phyloP scores from a whole-genome alignment of 2,113 vertebrate species.

The Seriola quinqueradiata region DNA sequence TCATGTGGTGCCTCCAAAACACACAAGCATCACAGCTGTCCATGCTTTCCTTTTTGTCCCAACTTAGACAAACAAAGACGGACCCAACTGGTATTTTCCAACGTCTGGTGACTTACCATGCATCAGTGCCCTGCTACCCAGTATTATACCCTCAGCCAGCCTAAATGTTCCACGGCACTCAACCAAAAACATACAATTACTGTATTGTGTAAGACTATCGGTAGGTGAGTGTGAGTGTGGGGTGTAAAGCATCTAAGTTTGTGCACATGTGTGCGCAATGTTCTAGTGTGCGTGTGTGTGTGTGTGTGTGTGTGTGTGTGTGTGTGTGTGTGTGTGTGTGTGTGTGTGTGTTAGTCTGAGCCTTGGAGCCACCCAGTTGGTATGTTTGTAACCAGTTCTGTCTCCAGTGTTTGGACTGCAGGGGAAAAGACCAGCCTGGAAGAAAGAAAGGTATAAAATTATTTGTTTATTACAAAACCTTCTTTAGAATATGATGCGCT shows the following conservation, averaged over 20 bases:
- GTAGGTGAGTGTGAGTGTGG: not conserved
- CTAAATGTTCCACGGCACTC: slow-evolving; percentile 53
- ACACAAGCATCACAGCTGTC: slow-evolving; percentile 50
- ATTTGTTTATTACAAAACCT: too few species aligned
- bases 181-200: slow-evolving; percentile 69
- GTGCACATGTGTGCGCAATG: not conserved
- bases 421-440: slow-evolving; percentile 63
- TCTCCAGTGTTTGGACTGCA: slow-evolving; percentile 54
- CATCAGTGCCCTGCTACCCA: slow-evolving; percentile 51
- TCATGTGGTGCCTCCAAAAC: slow-evolving; percentile 61
- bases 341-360: slow-evolving; percentile 6
- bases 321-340: slow-evolving; percentile 6
- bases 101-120: slow-evolving; percentile 56
- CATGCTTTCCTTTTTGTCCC: slow-evolving; percentile 57
- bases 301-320: too few species aligned
- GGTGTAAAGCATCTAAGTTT: slow-evolving; percentile 11
- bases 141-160: slow-evolving; percentile 49
- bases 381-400: slow-evolving; percentile 43
- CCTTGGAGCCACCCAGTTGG: slow-evolving; percentile 36
- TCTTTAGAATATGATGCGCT: not conserved
- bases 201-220: slow-evolving; percentile 33
- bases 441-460: not conserved
- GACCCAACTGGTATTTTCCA: slow-evolving; percentile 65
- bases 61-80: slow-evolving; percentile 60
- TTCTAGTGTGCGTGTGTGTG: not conserved